These are phyloP conservation scores for Cinclus mexicanus DNA, from an alignment of 2,113 vertebrate species.

Conservation along the genomic window DNA sequence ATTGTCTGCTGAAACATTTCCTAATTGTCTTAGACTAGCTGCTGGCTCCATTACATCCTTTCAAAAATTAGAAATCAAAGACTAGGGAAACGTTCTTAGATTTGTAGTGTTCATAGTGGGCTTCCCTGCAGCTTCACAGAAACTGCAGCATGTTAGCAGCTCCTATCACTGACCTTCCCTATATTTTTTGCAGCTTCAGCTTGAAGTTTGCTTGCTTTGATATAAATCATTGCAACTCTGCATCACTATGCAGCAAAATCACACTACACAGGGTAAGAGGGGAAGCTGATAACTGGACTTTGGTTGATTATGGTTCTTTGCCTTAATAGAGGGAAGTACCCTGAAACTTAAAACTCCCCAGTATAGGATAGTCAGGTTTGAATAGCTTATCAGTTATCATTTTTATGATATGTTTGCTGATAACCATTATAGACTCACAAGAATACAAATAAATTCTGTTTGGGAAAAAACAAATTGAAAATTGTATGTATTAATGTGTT, in stretches of 20 bases:
- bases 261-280: background rate
- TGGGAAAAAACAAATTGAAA: background rate
- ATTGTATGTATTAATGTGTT: background rate
- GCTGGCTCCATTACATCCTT: background rate
- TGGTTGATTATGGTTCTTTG: background rate
- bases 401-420: background rate
- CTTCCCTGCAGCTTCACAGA: conserved; percentile 9
- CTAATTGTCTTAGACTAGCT: conserved; percentile 16
- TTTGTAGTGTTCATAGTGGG: conserved; percentile 30
- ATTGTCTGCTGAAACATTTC: background rate
- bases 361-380: background rate
- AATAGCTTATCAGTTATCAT: background rate
- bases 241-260: conserved; percentile 15
- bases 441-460: background rate
- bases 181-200: conserved; percentile 40
- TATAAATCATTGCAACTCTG: background rate
- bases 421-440: background rate
- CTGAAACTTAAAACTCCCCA: background rate
- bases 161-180: conserved; percentile 38
- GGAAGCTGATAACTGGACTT: background rate
- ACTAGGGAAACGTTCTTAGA: background rate
- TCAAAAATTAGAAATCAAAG: conserved; percentile 50
- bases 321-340: background rate
- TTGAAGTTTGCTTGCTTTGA: conserved; percentile 60
- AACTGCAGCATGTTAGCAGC: conserved; percentile 29